These are phyloP conservation scores for Crypturellus tataupa DNA, from an alignment of 2,797 vertebrate genomes.

Conservation along the genomic window DNA sequence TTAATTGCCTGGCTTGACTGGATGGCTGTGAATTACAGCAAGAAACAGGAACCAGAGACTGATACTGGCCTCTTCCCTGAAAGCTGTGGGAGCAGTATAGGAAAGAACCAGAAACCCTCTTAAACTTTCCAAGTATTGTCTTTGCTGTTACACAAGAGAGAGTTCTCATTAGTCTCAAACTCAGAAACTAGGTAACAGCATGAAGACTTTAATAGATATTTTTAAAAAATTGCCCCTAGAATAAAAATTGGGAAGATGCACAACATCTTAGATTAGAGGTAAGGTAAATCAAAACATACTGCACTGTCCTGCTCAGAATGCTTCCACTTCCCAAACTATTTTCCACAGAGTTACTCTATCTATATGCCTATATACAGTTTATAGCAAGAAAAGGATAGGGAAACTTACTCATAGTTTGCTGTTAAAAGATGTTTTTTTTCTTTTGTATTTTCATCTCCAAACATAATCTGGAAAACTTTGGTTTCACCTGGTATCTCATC, in stretches of 20 bases:
- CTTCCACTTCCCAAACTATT: background rate
- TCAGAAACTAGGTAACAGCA: background rate
- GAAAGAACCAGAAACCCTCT: background rate
- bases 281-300: background rate
- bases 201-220: background rate
- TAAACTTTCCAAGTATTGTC: background rate
- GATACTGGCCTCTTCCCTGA: background rate
- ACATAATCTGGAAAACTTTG: conserved; percentile 85
- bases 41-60: background rate
- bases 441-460: conserved; percentile 81
- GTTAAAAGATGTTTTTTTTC: conserved; percentile 88
- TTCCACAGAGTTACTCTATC: background rate
- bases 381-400: background rate
- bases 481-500: conserved; percentile 84
- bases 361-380: background rate
- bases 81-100: background rate
- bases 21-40: background rate
- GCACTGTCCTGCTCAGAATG: background rate
- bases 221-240: background rate
- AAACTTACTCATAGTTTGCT: conserved; percentile 94
- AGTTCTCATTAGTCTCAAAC: background rate
- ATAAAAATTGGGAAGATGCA: background rate
- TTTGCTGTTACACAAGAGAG: background rate
- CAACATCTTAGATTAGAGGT: background rate
- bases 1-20: background rate